Conservation (phyloP, 1,140 invertebrate genomes). For the Vollenhovia emeryi region DNA sequence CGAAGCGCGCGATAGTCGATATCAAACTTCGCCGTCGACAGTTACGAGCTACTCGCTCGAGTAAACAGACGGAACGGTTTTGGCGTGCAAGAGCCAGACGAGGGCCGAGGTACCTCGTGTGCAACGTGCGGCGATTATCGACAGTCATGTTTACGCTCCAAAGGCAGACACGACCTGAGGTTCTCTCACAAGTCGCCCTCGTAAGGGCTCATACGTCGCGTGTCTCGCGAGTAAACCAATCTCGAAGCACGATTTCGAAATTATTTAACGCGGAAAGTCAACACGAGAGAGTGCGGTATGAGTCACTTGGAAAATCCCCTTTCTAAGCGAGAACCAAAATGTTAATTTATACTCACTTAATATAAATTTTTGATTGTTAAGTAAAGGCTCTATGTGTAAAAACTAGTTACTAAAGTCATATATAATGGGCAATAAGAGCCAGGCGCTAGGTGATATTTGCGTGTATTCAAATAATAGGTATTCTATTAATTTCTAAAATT, state of each 20-base stretch:
- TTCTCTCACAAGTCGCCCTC: too few relatives aligned
- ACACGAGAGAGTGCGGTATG: background rate
- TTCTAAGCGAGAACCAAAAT: background rate
- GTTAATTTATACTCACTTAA: too few relatives aligned
- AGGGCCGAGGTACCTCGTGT: background rate
- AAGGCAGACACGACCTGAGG: too few relatives aligned
- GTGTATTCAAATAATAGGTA: too few relatives aligned
- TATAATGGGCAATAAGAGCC: too few relatives aligned
- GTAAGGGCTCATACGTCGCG: background rate
- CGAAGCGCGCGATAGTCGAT: conserved; percentile 31
- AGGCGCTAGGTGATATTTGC: too few relatives aligned
- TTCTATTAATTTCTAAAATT: too few relatives aligned
- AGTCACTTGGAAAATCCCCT: background rate
- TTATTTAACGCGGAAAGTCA: background rate
- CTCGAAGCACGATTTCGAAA: background rate
- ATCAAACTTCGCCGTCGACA: conserved; percentile 34
- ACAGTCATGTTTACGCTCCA: conserved; percentile 34
- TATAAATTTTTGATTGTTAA: too few relatives aligned
- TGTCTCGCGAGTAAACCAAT: background rate
- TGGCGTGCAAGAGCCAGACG: conserved; percentile 2
- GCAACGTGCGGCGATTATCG: conserved; percentile 13
- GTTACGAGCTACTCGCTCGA: conserved; percentile 10
- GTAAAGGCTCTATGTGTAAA: too few relatives aligned
- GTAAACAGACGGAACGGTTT: conserved; percentile 34
- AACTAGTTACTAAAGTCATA: too few relatives aligned